These are phyloP conservation scores for Panulirus ornatus DNA, from an alignment of 1,140 invertebrate species.

Conservation along the genomic window DNA sequence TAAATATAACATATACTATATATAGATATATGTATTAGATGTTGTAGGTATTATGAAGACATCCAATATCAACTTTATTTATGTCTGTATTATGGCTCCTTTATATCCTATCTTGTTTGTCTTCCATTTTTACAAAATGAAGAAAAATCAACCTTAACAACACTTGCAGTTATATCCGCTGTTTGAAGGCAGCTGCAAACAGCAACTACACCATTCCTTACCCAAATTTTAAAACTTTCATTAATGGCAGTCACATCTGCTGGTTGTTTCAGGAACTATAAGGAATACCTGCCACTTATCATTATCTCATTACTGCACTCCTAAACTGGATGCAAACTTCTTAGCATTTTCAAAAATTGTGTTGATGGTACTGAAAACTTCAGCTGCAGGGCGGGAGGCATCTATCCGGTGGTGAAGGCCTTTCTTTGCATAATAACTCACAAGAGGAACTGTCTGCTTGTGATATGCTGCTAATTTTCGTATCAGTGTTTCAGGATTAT, in stretches of 20 bases:
- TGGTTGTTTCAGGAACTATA: conserved; percentile 25
- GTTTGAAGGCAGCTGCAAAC: conserved; percentile 36
- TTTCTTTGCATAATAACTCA: conserved; percentile 87
- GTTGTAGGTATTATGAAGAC: conserved; percentile 29
- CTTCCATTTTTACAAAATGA: neutral
- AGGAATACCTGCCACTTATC: neutral
- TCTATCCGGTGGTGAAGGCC: conserved; percentile 78
- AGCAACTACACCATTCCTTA: conserved; percentile 43
- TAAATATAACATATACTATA: too few relatives aligned
- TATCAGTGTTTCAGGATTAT: conserved; percentile 93
- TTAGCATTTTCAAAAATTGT: conserved; percentile 77
- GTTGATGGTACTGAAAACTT: conserved; percentile 79
- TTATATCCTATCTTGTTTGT: conserved; percentile 18
- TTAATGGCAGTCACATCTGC: conserved; percentile 41
- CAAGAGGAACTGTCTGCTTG: conserved; percentile 91
- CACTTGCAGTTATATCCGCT: conserved; percentile 34
- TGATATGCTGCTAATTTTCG: conserved; percentile 93
- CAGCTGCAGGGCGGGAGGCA: conserved; percentile 78
- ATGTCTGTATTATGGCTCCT: neutral
- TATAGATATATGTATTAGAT: neutral
- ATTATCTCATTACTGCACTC: neutral
- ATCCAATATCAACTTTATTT: conserved; percentile 17
- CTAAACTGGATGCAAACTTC: conserved; percentile 46
- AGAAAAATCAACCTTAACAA: conserved; percentile 26
- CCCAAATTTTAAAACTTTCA: conserved; percentile 42